These are phyloP conservation scores for Spermophilus dauricus DNA, from an alignment of 2,113 vertebrate genomes.

Conservation along the genomic window DNA sequence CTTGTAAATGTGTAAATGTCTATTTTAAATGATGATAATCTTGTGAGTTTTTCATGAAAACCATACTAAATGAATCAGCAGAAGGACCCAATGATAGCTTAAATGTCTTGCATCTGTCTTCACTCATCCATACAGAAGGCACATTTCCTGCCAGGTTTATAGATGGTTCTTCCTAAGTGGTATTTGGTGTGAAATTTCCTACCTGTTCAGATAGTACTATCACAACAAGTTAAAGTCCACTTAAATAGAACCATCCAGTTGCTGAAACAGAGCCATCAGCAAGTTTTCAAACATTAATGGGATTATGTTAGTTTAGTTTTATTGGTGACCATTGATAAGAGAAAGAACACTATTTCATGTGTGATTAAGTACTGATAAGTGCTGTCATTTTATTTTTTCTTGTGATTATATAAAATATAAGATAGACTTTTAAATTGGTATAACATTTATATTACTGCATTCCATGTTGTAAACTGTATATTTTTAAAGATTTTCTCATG, in stretches of 20 bases:
- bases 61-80: slow-evolving; percentile 85
- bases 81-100: slow-evolving; percentile 83
- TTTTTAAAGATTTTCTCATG: not conserved
- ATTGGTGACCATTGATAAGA: slow-evolving; percentile 81
- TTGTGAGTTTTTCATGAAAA: slow-evolving; percentile 82
- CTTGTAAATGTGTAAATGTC: slow-evolving; percentile 9
- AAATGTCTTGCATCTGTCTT: slow-evolving; percentile 76
- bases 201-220: slow-evolving; percentile 77
- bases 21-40: slow-evolving; percentile 77
- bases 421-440: slow-evolving; percentile 62
- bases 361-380: slow-evolving; percentile 78
- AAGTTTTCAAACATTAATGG: slow-evolving; percentile 88
- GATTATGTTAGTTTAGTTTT: slow-evolving; percentile 87
- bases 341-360: slow-evolving; percentile 78
- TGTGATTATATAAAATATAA: slow-evolving; percentile 70
- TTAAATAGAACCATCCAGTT: slow-evolving; percentile 64
- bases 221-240: slow-evolving; percentile 86
- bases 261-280: slow-evolving; percentile 86
- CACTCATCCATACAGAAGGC: slow-evolving; percentile 80
- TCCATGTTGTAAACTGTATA: slow-evolving; percentile 7
- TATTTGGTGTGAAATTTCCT: slow-evolving; percentile 85
- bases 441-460: slow-evolving; percentile 66
- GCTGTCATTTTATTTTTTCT: slow-evolving; percentile 79
- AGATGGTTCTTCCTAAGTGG: slow-evolving; percentile 84
- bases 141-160: slow-evolving; percentile 86